phyloP scores from a whole-genome alignment of 2,888 invertebrate species.

The Ectobius pallidus region DNA sequence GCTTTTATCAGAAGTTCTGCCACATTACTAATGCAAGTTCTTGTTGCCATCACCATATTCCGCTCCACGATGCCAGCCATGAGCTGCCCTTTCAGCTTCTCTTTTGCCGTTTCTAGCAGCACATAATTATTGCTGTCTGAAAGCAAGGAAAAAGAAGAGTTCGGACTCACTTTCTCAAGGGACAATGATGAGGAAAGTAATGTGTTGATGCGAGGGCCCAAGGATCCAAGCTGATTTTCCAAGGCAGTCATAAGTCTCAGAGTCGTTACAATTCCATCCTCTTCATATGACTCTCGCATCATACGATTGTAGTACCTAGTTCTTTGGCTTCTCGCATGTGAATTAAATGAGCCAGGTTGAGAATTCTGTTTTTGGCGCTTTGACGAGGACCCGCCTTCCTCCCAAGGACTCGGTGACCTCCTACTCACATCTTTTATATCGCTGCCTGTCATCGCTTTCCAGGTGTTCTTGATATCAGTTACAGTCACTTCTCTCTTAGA shows the following conservation, averaged over 20 bases:
- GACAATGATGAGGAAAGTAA: slow-evolving; percentile 77
- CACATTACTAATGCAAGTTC: slow-evolving; percentile 76
- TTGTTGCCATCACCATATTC: slow-evolving; percentile 71
- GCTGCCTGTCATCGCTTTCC: slow-evolving; percentile 47
- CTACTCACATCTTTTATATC: slow-evolving; percentile 47
- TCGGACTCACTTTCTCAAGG: slow-evolving; percentile 74
- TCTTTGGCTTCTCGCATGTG: not conserved
- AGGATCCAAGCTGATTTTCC: slow-evolving; percentile 82
- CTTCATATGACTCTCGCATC: not conserved
- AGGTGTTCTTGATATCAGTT: slow-evolving; percentile 47
- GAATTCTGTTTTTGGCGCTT: not conserved
- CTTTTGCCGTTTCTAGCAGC: slow-evolving; percentile 83
- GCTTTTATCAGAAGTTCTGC: slow-evolving; percentile 76
- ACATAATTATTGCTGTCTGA: slow-evolving; percentile 72
- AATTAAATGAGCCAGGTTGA: not conserved
- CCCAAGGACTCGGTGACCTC: slow-evolving; percentile 55
- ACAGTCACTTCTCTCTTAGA: slow-evolving; percentile 48
- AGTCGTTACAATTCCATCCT: slow-evolving; percentile 62
- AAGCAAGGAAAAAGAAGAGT: slow-evolving; percentile 76
- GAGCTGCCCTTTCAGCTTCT: slow-evolving; percentile 71
- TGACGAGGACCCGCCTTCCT: slow-evolving; percentile 47
- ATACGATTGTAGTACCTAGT: slow-evolving; percentile 23
- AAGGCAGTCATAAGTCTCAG: slow-evolving; percentile 78
- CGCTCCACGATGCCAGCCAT: slow-evolving; percentile 71
- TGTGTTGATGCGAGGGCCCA: slow-evolving; percentile 77